Evolutionary conservation across 2,113 vertebrate genomes (phyloP).

Genomic region (Oreochromis spilurus): DNA sequence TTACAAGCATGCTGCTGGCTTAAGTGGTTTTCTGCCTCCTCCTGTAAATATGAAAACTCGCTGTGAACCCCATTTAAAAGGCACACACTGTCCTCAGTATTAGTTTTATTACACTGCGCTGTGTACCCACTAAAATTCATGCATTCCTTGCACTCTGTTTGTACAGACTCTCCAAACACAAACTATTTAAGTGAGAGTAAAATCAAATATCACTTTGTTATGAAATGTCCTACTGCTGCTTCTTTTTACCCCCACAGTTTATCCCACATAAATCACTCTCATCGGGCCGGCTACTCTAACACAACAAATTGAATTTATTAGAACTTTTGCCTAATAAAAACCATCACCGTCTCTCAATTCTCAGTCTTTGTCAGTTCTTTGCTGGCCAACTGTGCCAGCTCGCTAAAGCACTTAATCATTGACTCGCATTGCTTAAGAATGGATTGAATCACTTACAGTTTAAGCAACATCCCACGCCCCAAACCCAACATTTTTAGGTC

Average conservation of each 20-base stretch:
- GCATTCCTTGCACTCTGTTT: neutral
- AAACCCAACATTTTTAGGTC: neutral
- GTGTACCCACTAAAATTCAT: neutral
- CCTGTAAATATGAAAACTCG: neutral
- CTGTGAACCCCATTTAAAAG: neutral
- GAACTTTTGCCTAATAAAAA: neutral
- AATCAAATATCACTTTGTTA: neutral
- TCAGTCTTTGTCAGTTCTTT: neutral
- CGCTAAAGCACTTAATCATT: neutral
- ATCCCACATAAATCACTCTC: neutral
- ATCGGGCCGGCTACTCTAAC: neutral
- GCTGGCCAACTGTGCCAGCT: neutral
- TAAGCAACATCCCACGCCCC: neutral
- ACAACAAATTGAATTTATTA: neutral
- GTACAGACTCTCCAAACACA: neutral
- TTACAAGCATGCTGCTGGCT: neutral
- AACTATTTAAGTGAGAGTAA: neutral
- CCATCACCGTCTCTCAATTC: neutral
- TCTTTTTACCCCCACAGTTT: neutral
- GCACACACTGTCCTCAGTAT: neutral
- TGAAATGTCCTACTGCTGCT: neutral
- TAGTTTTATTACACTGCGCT: neutral
- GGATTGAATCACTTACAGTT: neutral
- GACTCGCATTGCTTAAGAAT: neutral
- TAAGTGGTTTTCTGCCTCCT: neutral